Evolutionary conservation across 2,888 invertebrate species (phyloP).

Genomic region (Hofmannophila pseudospretella): DNA sequence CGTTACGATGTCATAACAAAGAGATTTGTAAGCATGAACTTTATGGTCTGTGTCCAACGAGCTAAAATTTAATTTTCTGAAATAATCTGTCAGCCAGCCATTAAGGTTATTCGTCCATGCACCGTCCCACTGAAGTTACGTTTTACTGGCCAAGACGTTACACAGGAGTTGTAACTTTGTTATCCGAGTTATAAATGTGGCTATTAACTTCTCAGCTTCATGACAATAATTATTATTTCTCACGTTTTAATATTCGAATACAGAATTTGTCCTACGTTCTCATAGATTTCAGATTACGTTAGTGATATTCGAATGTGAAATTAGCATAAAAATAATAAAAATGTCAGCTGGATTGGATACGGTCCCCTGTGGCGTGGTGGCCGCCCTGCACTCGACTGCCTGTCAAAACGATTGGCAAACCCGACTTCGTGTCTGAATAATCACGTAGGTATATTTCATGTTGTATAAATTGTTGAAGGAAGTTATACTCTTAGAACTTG

Average conservation of each 20-base stretch:
- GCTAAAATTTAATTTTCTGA: slow-evolving; percentile 77
- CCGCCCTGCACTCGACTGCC: slow-evolving; percentile 25
- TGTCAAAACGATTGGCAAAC: slow-evolving; percentile 56
- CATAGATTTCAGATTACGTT: no score
- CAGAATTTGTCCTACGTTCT: no score
- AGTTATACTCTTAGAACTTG: no score
- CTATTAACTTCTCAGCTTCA: slow-evolving; percentile 1
- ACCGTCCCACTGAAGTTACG: slow-evolving; percentile 41
- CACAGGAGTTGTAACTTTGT: slow-evolving; percentile 11
- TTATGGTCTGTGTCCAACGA: slow-evolving; percentile 76
- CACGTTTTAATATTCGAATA: no score
- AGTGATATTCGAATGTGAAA: slow-evolving; percentile 17
- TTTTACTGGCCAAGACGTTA: slow-evolving; percentile 41
- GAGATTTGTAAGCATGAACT: slow-evolving; percentile 77
- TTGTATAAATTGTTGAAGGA: not conserved
- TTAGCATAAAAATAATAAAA: slow-evolving; percentile 71
- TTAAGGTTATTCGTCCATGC: slow-evolving; percentile 73
- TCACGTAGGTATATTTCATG: not conserved
- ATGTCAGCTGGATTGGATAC: slow-evolving; percentile 46
- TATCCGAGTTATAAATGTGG: slow-evolving; percentile 1
- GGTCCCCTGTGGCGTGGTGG: slow-evolving; percentile 43
- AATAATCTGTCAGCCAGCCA: slow-evolving; percentile 72
- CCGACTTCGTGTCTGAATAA: slow-evolving; percentile 13
- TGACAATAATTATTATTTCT: not conserved
- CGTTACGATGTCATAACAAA: slow-evolving; percentile 77